Percentiles rank a stretch among this genome's conserved stretches.
phyloP scores from a whole-genome alignment of 2,113 vertebrate species.

The Lichenostomus cassidix region DNA sequence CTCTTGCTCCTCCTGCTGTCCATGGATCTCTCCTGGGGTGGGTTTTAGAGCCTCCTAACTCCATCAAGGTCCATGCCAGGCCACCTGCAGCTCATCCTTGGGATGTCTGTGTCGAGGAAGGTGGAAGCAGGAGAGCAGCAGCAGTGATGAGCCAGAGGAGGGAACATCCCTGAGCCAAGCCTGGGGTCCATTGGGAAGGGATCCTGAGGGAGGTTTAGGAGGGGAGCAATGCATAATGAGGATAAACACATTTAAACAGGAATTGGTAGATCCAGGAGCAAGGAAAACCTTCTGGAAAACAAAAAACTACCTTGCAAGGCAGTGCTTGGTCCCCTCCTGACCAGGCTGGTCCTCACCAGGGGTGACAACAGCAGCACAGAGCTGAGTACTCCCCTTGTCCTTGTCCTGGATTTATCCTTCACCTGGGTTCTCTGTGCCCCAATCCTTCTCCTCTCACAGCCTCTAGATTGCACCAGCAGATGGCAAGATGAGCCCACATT shows the following conservation, averaged over 20 bases:
- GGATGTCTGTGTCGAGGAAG: not conserved
- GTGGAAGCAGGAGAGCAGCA: not conserved
- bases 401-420: not conserved
- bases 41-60: not conserved
- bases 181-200: rapidly evolving
- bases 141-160: not conserved
- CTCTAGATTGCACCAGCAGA: not conserved
- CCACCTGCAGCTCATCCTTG: not conserved
- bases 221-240: rapidly evolving
- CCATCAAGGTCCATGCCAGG: rapidly evolving
- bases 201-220: not conserved
- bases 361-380: not conserved
- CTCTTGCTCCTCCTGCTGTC: not conserved
- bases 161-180: not conserved
- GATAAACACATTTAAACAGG: rapidly evolving
- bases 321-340: not conserved
- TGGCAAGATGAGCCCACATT: not conserved
- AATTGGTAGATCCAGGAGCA: not conserved
- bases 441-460: not conserved
- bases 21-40: not conserved
- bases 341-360: rapidly evolving
- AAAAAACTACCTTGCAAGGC: not conserved
- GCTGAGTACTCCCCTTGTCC: not conserved
- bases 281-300: not conserved
- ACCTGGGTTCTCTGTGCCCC: not conserved